Base-by-base conservation (phyloP, 2,888 invertebrate species). In the Sabellastarte sp. region DNA sequence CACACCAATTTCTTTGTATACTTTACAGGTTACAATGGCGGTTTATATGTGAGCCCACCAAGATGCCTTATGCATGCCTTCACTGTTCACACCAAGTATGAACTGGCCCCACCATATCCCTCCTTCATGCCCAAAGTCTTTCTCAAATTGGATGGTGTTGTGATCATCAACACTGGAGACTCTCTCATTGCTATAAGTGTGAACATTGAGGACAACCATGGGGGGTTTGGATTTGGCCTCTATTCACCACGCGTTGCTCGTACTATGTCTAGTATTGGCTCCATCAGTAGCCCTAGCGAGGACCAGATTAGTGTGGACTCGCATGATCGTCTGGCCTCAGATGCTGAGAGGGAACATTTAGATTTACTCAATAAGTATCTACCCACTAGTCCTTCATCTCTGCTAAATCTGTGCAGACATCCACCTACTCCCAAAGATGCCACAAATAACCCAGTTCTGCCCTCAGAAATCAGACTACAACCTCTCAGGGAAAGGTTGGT, bases 31-130 rank as follows among this genome's bases (percentile, higher is more conserved):
- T n/a, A 41, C 41, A 20, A 61, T n/a, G 59, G 60, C 28, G 31
- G 60, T 61, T 30, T 59, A 28, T 63, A 62, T 30, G 62, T 59
- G 31, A 58, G 61, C 20, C 65, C 69, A n/a, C 66, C 69, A 4
- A 57, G 67, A 28, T 96, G 96, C 81, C 86, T 93, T 63, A 90
- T 90, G 78, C 95, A 96, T 82, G 93, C 94, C 79, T 90, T 94
- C 74, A 93, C 94, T 57, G 89, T 95, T 70, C 95, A 96, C 84
- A 93, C 93, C 73, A 92, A 92, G 80, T 93, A 94, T 82, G 92
- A 93, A 79, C 90, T 93, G 74, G 91, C 92, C n/a, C 81, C 80
- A 57, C 82, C 82, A n/a, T 82, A 80, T 66, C 82, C 82, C 5
- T 72, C 77, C 60, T 91, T 91, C 76, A 89, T 82, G 64, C 82